Base-by-base conservation (phyloP, 2,797 vertebrate species). In the Miichthys miiuy region DNA sequence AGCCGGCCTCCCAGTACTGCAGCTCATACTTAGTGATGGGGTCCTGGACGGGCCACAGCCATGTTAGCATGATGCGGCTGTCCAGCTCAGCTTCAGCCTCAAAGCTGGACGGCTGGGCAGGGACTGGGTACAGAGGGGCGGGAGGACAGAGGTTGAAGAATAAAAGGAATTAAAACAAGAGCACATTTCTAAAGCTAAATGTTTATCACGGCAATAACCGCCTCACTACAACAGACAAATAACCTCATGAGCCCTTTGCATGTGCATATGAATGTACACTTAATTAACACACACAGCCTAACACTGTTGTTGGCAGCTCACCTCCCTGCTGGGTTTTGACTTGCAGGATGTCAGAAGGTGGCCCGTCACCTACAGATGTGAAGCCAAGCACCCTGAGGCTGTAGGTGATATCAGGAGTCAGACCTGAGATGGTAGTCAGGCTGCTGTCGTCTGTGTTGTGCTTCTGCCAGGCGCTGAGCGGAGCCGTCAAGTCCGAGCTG, bases 311-410 rank as follows among this genome's bases (percentile, higher is more conserved):
- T 46, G 25, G 20, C 27, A 63, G 89, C 97, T 70, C 93, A 98
- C 97, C 97, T 91, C 97, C 97, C 87, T 98, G 97, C 89, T 98
- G 97, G 0, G 97, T 97, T 93, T 98, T 99, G 93, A 99, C 97
- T 89, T 98, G 97, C 93, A 99, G 97, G 90, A 97, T 92, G 74
- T 97, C 96, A 1, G 97, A 98, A 44, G 96, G 97, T 0, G 97
- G 97, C 2, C 97, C 97, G 0, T 99, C 97, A 0, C 97, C 97
- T 54, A 98, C 97, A 0, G 97, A 97, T 0, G 97, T 99, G 88
- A 98, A 99, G 69, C 97, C 97, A 82, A 99, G 89, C 62, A 98
- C 97, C 0, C 96, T 94, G 71, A 99, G 97, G 93, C 97, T 98
- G 92, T 99, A 99, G 38, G 97, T 98, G 92, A 97, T 97, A 61